A percentile compares a stretch with the other conserved stretches of the same genome.
Conservation (phyloP, 2,113 vertebrate species). For the Felis catus region F.catus_Fca126_mat1.0 CM031413.1:122079501-122080000, state of each 20-base stretch:
- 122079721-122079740: background rate
- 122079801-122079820: slow-evolving; percentile 19
- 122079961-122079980: slow-evolving; percentile 23
- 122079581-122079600: no score
- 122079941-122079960: slow-evolving; percentile 51
- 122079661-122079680: no score
- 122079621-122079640: no score
- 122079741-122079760: background rate
- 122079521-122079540: no score
- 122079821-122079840: slow-evolving; percentile 28
- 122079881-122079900: slow-evolving; percentile 41
- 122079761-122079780: background rate
- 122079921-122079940: background rate
- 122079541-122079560: no score
- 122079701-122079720: no score
- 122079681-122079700: no score
- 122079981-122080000: background rate
- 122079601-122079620: no score
- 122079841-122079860: slow-evolving; percentile 3
- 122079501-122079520: no score
- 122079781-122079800: background rate
- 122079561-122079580: no score
- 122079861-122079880: slow-evolving; percentile 66
- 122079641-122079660: no score
- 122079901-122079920: slow-evolving; percentile 26